Percentiles rank a stretch among this genome's conserved stretches.
phyloP scores from a whole-genome alignment of 2,888 invertebrate species.

The Congeria kusceri region DNA sequence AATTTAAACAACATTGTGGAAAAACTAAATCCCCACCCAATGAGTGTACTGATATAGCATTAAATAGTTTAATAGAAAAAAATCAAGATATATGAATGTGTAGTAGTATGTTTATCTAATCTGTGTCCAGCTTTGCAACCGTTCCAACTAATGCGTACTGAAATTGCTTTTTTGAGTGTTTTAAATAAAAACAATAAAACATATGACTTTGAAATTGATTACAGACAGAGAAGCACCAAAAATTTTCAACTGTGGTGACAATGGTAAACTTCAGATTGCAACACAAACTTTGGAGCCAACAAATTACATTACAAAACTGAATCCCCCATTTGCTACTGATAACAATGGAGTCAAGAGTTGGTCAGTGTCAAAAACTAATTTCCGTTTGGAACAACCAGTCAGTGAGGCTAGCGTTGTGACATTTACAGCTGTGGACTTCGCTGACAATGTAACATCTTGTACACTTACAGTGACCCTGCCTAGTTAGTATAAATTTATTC shows the following conservation, averaged over 20 bases:
- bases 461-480: constrained; percentile 35
- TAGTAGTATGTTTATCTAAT: too few relatives aligned
- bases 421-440: constrained; percentile 61
- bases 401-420: constrained; percentile 36
- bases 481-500: constrained; percentile 40
- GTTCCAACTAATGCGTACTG: too few relatives aligned
- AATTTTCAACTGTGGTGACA: constrained; percentile 61
- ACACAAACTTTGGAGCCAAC: constrained; percentile 42
- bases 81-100: too few relatives aligned
- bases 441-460: constrained; percentile 34
- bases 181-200: too few relatives aligned
- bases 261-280: constrained; percentile 2
- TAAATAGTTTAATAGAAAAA: too few relatives aligned
- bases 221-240: constrained; percentile 66
- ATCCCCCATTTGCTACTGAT: constrained; percentile 54
- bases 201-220: constrained; percentile 20
- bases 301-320: constrained; percentile 4
- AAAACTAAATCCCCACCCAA: too few relatives aligned
- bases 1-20: too few relatives aligned
- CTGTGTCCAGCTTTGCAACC: too few relatives aligned
- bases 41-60: too few relatives aligned
- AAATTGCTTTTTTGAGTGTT: too few relatives aligned
- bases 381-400: constrained; percentile 38
- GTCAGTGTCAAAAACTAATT: constrained; percentile 47
- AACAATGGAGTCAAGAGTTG: constrained; percentile 39